A percentile compares a stretch with the other conserved stretches of the same genome.
phyloP scores from a whole-genome alignment of 2,888 invertebrate genomes.

The Tridacna crocea region DNA sequence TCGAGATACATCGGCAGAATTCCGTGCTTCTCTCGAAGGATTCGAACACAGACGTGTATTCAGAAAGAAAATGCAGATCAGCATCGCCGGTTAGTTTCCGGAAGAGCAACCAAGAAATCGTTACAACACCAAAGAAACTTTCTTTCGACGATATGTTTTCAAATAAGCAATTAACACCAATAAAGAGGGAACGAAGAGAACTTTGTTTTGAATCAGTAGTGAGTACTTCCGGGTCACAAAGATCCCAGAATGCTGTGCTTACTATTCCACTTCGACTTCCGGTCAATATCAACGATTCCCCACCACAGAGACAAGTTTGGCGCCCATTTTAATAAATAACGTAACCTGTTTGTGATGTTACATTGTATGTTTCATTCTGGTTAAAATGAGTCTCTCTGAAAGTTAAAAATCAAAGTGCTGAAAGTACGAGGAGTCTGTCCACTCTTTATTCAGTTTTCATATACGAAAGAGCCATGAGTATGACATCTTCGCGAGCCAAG shows the following conservation, averaged over 20 bases:
- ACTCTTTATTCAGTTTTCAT: no score
- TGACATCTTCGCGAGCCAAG: no score
- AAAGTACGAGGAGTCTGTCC: no score
- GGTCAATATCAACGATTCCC: constrained; percentile 45
- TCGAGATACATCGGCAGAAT: not conserved
- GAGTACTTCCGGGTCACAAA: not conserved
- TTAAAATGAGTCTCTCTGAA: no score
- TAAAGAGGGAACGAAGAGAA: constrained; percentile 10
- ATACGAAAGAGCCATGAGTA: no score
- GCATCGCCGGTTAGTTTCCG: constrained; percentile 7
- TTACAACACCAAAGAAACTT: constrained; percentile 2
- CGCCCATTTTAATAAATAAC: constrained; percentile 47
- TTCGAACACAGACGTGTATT: constrained; percentile 4
- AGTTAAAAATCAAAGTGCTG: no score
- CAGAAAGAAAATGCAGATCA: constrained; percentile 21
- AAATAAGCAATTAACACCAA: not conserved
- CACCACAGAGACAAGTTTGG: constrained; percentile 61
- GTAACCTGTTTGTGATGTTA: no score
- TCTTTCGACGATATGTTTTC: constrained; percentile 12
- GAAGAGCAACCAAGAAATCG: not conserved
- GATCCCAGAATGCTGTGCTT: constrained; percentile 37
- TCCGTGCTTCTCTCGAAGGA: not conserved
- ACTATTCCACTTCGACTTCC: constrained; percentile 54
- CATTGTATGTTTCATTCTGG: no score
- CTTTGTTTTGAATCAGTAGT: constrained; percentile 10